phyloP scores from a whole-genome alignment of 2,113 vertebrate species.

The Aleadryas rufinucha region DNA sequence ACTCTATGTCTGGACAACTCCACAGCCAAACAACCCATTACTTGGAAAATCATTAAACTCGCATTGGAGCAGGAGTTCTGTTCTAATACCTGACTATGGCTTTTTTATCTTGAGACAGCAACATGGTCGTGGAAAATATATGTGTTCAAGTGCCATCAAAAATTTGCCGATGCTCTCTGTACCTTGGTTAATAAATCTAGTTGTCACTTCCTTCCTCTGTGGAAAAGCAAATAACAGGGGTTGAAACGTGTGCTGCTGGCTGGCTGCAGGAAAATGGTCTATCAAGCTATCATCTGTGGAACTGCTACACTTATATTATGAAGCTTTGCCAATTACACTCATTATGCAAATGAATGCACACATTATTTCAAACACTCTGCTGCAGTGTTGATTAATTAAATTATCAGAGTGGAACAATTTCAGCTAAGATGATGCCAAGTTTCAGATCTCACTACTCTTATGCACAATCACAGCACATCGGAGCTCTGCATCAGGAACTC shows the following conservation, averaged over 20 bases:
- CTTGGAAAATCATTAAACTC: neutral
- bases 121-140: neutral
- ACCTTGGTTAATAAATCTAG: constrained; percentile 4
- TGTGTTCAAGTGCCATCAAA: neutral
- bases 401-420: constrained; percentile 62
- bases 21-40: neutral
- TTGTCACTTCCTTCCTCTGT: neutral
- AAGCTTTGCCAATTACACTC: constrained; percentile 55
- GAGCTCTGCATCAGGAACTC: neutral
- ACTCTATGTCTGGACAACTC: neutral
- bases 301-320: neutral
- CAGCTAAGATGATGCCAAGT: constrained; percentile 38
- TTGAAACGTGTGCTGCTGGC: neutral
- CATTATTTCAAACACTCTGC: constrained; percentile 63
- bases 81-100: neutral
- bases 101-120: neutral
- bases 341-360: constrained; percentile 62
- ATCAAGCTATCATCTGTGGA: neutral
- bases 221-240: constrained; percentile 25
- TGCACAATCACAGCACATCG: neutral
- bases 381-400: constrained; percentile 62
- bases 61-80: neutral
- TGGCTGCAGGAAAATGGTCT: neutral
- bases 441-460: constrained; percentile 10
- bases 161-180: neutral